phyloP scores from a whole-genome alignment of 2,113 vertebrate species.

The Elaphurus davidianus region DNA sequence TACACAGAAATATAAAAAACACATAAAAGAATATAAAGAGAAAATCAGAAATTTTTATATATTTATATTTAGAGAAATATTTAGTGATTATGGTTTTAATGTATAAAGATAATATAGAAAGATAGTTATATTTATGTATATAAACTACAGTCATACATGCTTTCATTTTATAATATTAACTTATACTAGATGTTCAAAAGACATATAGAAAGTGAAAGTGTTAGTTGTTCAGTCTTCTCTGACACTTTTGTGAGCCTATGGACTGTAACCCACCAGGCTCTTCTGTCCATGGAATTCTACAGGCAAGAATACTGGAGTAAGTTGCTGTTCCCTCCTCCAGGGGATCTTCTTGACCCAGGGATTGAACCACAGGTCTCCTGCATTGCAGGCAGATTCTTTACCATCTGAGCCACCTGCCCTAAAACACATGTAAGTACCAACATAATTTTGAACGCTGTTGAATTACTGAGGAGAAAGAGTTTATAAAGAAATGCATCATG shows the following conservation, averaged over 20 bases:
- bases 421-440: not conserved
- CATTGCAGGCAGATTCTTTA: not conserved
- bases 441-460: not conserved
- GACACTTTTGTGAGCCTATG: not conserved
- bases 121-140: not conserved
- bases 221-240: not conserved
- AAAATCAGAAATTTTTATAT: not conserved
- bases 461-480: not conserved
- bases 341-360: not conserved
- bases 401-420: not conserved
- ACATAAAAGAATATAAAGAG: not conserved
- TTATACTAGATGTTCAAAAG: not conserved
- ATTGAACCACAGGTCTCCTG: not conserved
- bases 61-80: not conserved
- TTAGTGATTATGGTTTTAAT: not conserved
- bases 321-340: not conserved
- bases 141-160: not conserved
- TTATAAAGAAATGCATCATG: not conserved
- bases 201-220: not conserved
- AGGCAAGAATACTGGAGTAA: not conserved
- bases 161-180: not conserved
- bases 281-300: not conserved
- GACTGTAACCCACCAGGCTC: not conserved
- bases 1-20: not conserved
- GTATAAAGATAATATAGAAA: not conserved